phyloP scores from a whole-genome alignment of 2,113 vertebrate species.

The Pteronura brasiliensis region DNA sequence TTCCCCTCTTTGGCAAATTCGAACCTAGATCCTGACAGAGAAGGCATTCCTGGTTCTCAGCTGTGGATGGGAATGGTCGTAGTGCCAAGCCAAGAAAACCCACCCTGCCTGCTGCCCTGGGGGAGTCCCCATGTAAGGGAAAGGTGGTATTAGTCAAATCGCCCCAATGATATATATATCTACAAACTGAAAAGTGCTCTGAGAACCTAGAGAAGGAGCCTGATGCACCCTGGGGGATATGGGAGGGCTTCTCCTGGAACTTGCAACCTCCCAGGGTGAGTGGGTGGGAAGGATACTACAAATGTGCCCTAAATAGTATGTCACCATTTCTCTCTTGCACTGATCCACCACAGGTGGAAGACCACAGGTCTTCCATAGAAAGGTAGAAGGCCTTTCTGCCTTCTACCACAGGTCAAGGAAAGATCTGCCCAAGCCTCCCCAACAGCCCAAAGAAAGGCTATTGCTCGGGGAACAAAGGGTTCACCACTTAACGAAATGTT shows the following conservation, averaged over 20 bases:
- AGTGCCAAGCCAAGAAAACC: neutral
- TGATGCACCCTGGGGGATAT: rapidly evolving
- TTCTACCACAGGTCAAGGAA: neutral
- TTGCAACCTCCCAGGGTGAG: no score
- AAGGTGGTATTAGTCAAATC: neutral
- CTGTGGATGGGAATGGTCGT: neutral
- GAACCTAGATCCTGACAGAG: neutral
- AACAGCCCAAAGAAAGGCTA: neutral
- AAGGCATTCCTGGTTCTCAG: neutral
- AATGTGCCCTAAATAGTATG: neutral
- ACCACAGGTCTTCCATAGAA: neutral
- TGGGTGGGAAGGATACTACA: no score
- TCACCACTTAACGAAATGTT: slow-evolving; percentile 4
- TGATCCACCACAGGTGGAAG: no score
- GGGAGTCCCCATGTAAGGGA: neutral
- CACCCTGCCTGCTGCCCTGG: neutral
- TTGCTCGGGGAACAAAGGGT: slow-evolving; percentile 32
- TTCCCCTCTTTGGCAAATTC: neutral
- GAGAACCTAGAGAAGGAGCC: no score
- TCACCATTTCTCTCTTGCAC: neutral
- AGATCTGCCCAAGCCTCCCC: neutral
- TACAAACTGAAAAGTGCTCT: no score
- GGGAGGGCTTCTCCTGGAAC: neutral
- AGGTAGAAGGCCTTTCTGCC: neutral
- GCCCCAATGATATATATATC: rapidly evolving